Conservation (phyloP, 92 coral and sea anemone genomes). For the Hydrozoanthus gracilis region DNA sequence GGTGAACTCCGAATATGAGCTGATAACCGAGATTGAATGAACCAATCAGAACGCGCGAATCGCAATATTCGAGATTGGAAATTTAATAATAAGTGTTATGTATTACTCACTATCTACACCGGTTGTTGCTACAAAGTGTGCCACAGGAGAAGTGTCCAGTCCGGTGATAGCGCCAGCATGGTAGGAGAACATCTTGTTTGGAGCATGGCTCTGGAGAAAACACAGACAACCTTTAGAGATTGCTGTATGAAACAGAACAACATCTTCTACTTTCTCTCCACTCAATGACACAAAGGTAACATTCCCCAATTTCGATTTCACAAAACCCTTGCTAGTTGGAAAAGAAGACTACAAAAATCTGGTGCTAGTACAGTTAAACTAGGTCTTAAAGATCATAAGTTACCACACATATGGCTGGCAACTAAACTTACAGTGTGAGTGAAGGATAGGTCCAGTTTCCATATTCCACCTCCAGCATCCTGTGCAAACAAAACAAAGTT, state of each 20-base stretch:
- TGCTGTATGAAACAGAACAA: neutral
- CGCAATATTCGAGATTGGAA: no score
- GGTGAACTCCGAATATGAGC: no score
- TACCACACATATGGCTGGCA: neutral
- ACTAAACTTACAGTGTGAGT: conserved; percentile 90
- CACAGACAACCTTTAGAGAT: neutral
- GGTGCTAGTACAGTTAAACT: no score
- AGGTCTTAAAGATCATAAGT: neutral
- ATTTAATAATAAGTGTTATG: neutral
- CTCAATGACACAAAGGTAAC: no score
- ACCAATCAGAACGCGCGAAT: neutral
- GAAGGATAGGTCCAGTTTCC: conserved; percentile 97
- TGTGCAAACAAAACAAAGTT: conserved; percentile 14
- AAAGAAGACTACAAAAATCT: no score
- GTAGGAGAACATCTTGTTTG: conserved; percentile 88
- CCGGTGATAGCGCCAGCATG: conserved; percentile 98
- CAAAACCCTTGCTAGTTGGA: no score
- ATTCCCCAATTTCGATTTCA: no score
- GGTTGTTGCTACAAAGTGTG: conserved; percentile 96
- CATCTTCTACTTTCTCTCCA: no score
- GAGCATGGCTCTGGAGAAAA: conserved; percentile 88
- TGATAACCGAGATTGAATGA: no score
- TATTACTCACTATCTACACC: conserved; percentile 92
- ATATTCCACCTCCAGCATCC: conserved; percentile 99
- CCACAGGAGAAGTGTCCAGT: conserved; percentile 92